Evolutionary conservation across 2,113 vertebrate genomes (phyloP).

Genomic region (Charadrius vociferus): DNA sequence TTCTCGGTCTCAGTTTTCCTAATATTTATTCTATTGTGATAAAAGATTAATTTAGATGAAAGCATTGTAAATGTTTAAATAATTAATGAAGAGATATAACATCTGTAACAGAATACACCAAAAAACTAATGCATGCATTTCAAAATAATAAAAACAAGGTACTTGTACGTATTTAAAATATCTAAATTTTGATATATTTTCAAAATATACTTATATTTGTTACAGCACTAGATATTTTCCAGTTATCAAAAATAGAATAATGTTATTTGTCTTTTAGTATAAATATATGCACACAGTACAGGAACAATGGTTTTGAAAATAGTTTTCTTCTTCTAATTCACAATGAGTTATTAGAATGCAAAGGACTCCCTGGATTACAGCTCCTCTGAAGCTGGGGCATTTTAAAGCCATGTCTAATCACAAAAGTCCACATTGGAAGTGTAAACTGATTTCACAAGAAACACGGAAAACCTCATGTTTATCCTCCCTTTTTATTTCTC

Average conservation of each 20-base stretch:
- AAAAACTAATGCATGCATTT: neutral
- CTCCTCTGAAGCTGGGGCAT: neutral
- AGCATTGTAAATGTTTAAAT: neutral
- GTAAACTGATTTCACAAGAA: neutral
- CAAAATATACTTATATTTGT: neutral
- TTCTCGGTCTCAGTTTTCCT: neutral
- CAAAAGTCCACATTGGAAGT: neutral
- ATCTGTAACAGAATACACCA: neutral
- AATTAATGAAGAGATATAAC: neutral
- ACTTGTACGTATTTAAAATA: neutral
- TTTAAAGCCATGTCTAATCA: neutral
- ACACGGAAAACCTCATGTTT: neutral
- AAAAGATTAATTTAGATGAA: neutral
- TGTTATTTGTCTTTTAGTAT: neutral
- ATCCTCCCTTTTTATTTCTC: neutral
- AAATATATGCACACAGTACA: neutral
- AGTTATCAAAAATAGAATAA: neutral
- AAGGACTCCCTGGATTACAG: neutral
- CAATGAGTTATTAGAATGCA: neutral
- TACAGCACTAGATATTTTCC: neutral
- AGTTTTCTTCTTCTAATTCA: neutral
- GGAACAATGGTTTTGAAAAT: neutral
- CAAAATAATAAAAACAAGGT: neutral
- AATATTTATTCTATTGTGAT: neutral
- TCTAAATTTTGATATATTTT: neutral